Evolutionary conservation across 1,140 invertebrate genomes (phyloP).

Genomic region (Akabosia matsudoensis): DNA sequence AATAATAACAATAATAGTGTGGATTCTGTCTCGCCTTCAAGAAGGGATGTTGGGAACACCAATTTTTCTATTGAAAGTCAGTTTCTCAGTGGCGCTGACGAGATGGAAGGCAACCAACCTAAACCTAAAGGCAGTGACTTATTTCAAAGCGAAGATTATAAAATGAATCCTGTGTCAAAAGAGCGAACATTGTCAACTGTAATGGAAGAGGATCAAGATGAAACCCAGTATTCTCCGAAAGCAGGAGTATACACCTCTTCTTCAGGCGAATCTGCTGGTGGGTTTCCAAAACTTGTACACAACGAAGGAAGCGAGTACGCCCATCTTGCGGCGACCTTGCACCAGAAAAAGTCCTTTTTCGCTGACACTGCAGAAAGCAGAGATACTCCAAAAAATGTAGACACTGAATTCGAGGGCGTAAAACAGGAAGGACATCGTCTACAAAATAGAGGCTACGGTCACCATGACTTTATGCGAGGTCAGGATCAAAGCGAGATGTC

Average conservation of each 20-base stretch:
- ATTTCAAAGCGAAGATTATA: background rate
- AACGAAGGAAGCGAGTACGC: background rate
- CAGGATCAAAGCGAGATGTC: background rate
- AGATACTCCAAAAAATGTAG: background rate
- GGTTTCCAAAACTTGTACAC: background rate
- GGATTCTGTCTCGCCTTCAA: background rate
- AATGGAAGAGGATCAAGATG: background rate
- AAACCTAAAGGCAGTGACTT: background rate
- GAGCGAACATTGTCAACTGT: background rate
- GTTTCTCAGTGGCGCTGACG: background rate
- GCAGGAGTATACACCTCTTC: background rate
- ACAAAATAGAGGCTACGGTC: background rate
- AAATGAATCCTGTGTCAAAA: background rate
- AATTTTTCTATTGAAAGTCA: conserved; percentile 2
- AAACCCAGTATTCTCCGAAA: background rate
- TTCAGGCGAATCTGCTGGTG: background rate
- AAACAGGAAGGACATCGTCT: background rate
- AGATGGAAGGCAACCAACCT: background rate
- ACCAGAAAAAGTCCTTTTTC: background rate
- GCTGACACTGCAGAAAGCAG: background rate
- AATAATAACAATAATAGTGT: conserved; percentile 21
- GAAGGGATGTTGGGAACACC: background rate
- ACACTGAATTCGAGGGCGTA: background rate
- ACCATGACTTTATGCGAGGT: background rate
- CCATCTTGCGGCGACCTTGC: background rate